phyloP scores from a whole-genome alignment of 1,140 invertebrate genomes.

The Zaprionus taronus region DNA sequence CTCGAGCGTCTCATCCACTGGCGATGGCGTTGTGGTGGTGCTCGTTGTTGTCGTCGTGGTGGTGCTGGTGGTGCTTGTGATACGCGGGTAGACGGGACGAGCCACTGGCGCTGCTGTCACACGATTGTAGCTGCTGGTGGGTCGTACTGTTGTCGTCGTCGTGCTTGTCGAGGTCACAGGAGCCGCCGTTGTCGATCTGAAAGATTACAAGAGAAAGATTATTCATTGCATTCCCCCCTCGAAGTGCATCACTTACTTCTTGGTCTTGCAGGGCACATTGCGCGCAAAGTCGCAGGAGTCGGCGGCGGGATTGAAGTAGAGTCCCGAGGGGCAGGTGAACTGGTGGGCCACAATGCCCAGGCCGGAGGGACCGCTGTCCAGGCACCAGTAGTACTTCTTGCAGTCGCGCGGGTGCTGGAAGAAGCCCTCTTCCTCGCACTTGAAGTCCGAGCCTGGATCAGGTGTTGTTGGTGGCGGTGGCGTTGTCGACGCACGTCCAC shows the following conservation, averaged over 20 bases:
- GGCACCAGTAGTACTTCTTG: conserved; percentile 97
- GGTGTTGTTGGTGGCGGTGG: conserved; percentile 95
- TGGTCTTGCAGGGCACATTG: conserved; percentile 91
- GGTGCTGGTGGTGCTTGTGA: conserved; percentile 85
- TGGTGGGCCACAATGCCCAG: conserved; percentile 96
- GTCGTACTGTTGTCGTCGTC: conserved; percentile 65
- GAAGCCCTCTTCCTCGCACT: conserved; percentile 97
- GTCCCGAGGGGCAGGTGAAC: conserved; percentile 95
- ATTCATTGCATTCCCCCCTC: background rate
- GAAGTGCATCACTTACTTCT: conserved; percentile 85
- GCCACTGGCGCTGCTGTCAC: conserved; percentile 65
- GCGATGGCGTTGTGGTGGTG: conserved; percentile 74
- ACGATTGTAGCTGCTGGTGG: conserved; percentile 62
- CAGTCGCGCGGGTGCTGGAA: conserved; percentile 96
- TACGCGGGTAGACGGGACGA: conserved; percentile 57
- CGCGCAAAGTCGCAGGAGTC: conserved; percentile 96
- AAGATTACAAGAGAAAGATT: conserved; percentile 32
- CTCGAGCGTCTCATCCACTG: conserved; percentile 86
- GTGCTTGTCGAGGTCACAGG: conserved; percentile 85
- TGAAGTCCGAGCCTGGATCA: conserved; percentile 94
- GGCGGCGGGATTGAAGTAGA: conserved; percentile 95
- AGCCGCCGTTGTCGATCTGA: conserved; percentile 84
- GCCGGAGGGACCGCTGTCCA: conserved; percentile 94
- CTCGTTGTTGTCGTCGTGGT: conserved; percentile 65
- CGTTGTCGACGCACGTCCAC: conserved; percentile 88